Conservation (phyloP, 2,113 vertebrate species). For the Myodes glareolus region DNA sequence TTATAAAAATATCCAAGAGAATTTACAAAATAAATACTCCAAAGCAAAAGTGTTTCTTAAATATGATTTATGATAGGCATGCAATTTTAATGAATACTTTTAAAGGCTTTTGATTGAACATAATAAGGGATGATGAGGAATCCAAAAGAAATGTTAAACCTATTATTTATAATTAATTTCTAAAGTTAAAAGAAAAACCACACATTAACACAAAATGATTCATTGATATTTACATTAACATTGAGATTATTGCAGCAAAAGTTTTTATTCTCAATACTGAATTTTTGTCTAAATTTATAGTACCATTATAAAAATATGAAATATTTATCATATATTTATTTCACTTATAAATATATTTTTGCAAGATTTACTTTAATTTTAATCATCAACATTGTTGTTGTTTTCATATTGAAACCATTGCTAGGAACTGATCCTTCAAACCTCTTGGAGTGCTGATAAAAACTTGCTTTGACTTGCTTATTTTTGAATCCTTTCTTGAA, state of each 20-base stretch:
- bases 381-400: background rate
- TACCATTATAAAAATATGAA: background rate
- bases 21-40: background rate
- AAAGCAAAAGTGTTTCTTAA: constrained; percentile 38
- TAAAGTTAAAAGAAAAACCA: background rate
- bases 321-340: background rate
- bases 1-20: background rate
- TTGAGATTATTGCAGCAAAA: background rate
- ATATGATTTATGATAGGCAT: background rate
- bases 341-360: background rate
- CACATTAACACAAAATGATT: background rate
- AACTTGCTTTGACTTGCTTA: background rate
- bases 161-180: background rate
- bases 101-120: background rate
- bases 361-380: background rate
- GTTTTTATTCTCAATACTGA: background rate
- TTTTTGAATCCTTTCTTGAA: background rate
- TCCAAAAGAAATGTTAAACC: background rate
- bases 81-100: constrained; percentile 18
- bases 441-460: background rate
- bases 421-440: background rate
- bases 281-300: constrained; percentile 6
- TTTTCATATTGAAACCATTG: background rate
- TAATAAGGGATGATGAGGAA: background rate
- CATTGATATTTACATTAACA: background rate